Evolutionary conservation across 2,797 vertebrate species (phyloP).

Genomic region (Sebastes vulpes): DNA sequence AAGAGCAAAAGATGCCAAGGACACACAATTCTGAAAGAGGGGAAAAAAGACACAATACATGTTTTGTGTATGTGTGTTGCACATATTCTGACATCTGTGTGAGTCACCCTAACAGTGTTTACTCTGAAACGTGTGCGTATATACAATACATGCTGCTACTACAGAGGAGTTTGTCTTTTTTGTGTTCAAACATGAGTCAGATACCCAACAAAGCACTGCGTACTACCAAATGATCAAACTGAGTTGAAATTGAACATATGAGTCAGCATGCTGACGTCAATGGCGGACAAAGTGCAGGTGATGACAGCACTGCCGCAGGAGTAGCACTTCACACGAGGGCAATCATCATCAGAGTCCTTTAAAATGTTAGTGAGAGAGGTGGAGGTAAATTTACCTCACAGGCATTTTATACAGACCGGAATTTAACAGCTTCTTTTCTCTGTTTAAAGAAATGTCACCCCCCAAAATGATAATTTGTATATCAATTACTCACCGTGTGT

Average conservation of each 20-base stretch:
- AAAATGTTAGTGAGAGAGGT: background rate
- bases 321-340: background rate
- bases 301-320: background rate
- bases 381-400: background rate
- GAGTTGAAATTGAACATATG: background rate
- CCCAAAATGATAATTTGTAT: too few species aligned
- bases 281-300: background rate
- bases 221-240: background rate
- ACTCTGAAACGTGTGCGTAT: background rate
- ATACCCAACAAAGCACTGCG: background rate
- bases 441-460: background rate
- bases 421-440: background rate
- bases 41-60: background rate
- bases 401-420: background rate
- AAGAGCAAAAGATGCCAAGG: background rate
- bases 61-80: background rate
- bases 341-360: background rate
- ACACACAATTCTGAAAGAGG: background rate
- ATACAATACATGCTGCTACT: background rate
- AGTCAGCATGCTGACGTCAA: background rate
- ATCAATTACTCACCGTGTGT: background rate
- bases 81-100: background rate
- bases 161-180: background rate
- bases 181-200: slow-evolving; percentile 9
- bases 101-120: background rate